phyloP scores from a whole-genome alignment of 2,797 vertebrate species.

The Sylvilagus floridanus region DNA sequence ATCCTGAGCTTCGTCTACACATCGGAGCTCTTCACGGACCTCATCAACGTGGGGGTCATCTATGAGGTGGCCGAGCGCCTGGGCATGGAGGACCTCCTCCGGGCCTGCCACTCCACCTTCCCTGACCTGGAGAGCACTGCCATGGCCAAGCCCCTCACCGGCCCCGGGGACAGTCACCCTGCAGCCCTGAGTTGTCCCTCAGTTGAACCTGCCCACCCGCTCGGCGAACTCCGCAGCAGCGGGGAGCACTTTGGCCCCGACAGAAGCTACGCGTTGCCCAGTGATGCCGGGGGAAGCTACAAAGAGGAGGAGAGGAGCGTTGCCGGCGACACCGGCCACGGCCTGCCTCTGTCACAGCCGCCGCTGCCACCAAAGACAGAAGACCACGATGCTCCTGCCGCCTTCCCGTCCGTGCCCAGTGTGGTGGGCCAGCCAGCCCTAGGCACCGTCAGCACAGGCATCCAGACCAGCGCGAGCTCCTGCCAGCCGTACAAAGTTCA shows the following conservation, averaged over 20 bases:
- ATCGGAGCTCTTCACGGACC: slow-evolving; percentile 95
- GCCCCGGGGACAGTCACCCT: slow-evolving; percentile 78
- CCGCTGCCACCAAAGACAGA: slow-evolving; percentile 92
- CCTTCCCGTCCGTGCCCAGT: slow-evolving; percentile 38
- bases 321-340: slow-evolving; percentile 77
- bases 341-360: slow-evolving; percentile 82
- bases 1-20: slow-evolving; percentile 98
- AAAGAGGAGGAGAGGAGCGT: slow-evolving; percentile 87
- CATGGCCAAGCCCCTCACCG: slow-evolving; percentile 86
- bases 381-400: slow-evolving; percentile 85
- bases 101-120: slow-evolving; percentile 95
- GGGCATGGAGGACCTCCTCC: slow-evolving; percentile 94
- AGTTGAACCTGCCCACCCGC: slow-evolving; percentile 82
- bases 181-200: slow-evolving; percentile 85
- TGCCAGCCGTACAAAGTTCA: slow-evolving; percentile 92
- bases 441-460: slow-evolving; percentile 66
- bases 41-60: slow-evolving; percentile 97
- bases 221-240: slow-evolving; percentile 80
- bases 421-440: slow-evolving; percentile 82
- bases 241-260: slow-evolving; percentile 85
- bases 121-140: slow-evolving; percentile 94
- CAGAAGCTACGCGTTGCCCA: slow-evolving; percentile 87
- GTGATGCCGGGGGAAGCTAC: slow-evolving; percentile 86
- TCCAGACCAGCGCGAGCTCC: slow-evolving; percentile 79
- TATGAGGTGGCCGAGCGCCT: slow-evolving; percentile 96